Conservation (phyloP, 2,113 vertebrate genomes). For the Chitala chitala region DNA sequence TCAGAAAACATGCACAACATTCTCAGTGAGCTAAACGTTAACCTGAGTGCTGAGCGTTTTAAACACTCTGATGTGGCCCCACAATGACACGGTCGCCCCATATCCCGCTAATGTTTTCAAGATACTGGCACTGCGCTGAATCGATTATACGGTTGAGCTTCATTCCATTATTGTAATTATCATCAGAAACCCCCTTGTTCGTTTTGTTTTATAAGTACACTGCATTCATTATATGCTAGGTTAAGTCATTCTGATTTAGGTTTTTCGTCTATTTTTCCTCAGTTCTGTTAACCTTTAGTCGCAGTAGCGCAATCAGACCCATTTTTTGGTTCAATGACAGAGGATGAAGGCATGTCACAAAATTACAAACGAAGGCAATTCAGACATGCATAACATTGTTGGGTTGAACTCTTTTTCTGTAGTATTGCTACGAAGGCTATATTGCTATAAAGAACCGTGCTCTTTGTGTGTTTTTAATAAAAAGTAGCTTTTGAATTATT, state of each 20-base stretch:
- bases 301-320: background rate
- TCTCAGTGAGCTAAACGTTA: background rate
- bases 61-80: background rate
- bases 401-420: background rate
- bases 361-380: background rate
- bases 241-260: background rate
- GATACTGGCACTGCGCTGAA: background rate
- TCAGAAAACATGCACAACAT: background rate
- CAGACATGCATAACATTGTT: background rate
- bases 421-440: background rate
- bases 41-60: background rate
- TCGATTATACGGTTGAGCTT: background rate
- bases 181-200: too few relatives aligned
- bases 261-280: background rate
- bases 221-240: background rate
- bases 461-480: background rate
- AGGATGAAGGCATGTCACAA: background rate
- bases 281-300: background rate
- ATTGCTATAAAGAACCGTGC: background rate
- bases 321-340: conserved; percentile 1
- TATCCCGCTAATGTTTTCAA: background rate
- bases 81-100: background rate
- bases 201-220: background rate
- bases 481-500: conserved; percentile 1
- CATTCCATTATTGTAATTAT: background rate